Evolutionary conservation across 2,888 invertebrate genomes (phyloP), one percentile per base, ranked within the genome.

Genomic region (Trisateles emortualis): DNA sequence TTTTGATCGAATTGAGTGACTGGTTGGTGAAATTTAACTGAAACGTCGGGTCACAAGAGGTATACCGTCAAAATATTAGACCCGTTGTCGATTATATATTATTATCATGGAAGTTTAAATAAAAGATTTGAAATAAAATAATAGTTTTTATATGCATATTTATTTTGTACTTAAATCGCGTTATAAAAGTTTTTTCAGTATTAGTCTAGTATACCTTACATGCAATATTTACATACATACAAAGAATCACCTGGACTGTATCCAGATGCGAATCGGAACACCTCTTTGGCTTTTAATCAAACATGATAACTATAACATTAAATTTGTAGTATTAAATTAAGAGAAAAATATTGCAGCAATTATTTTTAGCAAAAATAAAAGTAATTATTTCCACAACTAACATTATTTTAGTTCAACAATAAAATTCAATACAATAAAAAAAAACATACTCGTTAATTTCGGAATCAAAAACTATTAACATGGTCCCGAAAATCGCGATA

Each of bases 111-210:
- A n/a, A n/a, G n/a, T n/a, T n/a, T n/a, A 8, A 26, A 1, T 26
- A 26, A 8, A 8, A 1, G 3, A 4, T 1, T 26, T 6, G 35
- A 41, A 64, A 59, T 62, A 57, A 67, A 52, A 43, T 9, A 47
- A 29, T 24, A 46, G 43, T 57, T 64, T 45, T 39, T 45, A 14
- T 51, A 61, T 72, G 72, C 56, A 65, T 63, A 52, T 78, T 73
- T 75, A 78, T 77, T 78, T 78, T 75, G 75, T 77, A 78, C 76
- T 78, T 68, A 66, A 61, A 60, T 65, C 64, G 60, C 59, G 51
- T 67, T 78, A 79, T 50, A 78, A 77, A 78, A 76, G 14, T 47
- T 49, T 22, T 26, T 38, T 57, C 43, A 43, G 10, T 48, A 45
- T 24, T 19, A 35, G 22, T 59, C 32, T 55, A 29, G 10, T 52